phyloP scores from a whole-genome alignment of 2,888 invertebrate genomes.

The Oligia fasciuncula region DNA sequence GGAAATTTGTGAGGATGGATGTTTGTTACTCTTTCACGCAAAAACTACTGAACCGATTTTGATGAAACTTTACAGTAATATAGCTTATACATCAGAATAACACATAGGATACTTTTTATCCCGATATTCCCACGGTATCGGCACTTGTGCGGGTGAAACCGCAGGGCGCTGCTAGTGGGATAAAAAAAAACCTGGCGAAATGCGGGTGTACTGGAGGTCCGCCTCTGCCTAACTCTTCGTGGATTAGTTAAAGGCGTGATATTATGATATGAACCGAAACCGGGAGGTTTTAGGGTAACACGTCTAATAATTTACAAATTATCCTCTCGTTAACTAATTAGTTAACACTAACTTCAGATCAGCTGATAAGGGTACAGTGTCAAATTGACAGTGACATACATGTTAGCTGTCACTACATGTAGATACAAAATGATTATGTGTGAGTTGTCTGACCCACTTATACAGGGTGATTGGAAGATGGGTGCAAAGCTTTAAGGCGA shows the following conservation, averaged over 20 bases:
- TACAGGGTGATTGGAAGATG: no score
- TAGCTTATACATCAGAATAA: no score
- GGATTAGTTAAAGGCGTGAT: neutral
- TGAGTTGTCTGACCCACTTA: conserved; percentile 9
- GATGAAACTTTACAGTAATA: no score
- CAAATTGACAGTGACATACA: conserved; percentile 15
- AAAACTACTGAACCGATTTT: no score
- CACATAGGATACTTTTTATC: no score
- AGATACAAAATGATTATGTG: neutral
- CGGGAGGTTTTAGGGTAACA: neutral
- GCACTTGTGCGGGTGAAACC: no score
- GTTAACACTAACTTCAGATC: conserved; percentile 20
- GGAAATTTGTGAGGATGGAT: no score
- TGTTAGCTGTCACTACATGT: conserved; percentile 9
- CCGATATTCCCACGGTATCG: no score
- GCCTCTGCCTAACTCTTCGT: neutral
- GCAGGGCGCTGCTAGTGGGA: no score
- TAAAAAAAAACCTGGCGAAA: neutral
- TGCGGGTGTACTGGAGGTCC: neutral
- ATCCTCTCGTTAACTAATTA: conserved; percentile 1
- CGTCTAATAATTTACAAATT: neutral
- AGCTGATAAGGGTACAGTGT: conserved; percentile 40
- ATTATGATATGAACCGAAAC: no score
- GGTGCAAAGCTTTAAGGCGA: no score
- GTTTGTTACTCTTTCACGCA: no score